Evolutionary conservation across 2,113 vertebrate genomes (phyloP), one percentile per base, ranked within the genome.

Genomic region (Lepisosteus osseus): DNA sequence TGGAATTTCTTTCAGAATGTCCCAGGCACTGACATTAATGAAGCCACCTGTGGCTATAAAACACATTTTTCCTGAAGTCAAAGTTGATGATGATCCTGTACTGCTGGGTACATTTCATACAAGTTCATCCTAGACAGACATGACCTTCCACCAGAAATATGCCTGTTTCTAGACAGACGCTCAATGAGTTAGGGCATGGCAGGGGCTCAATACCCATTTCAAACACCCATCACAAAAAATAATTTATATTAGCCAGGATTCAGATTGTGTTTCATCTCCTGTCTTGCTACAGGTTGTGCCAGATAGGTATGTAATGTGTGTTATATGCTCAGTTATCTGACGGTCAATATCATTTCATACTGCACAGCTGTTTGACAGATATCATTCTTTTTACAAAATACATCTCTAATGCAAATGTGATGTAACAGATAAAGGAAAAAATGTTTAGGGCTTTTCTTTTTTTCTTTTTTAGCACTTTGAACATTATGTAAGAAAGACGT

Each of bases 211-310:
- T 65, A 65, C 17, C 44, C 17, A 47, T 4, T 0, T n/a, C 9
- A 59, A 0, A 0, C 55, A 54, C 29, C 5, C 14, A 44, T 4
- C 0, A 7, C 15, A 9, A 61, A 57, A 17, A 75, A 64, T 75
- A 74, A 86, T 82, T 82, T 84, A 85, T 89, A 75, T 79, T 71
- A 78, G 69, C 80, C 66, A 4, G 40, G 44, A 61, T 17, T 14
- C 69, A 62, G 82, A 74, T 82, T 73, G 72, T 56, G 75, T 87
- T 92, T 87, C 85, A 85, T 69, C 66, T 63, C 66, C 74, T 54
- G 65, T 74, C 74, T 75, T 75, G 77, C 77, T 67, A 81, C 82
- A 86, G 82, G 0, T 54, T 72, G 3, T n/a, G 64, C 73, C 47
- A 51, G 54, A 15, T 69, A 84, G 81, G 74, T 85, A 42, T 70